Base-by-base conservation (phyloP, 2,888 invertebrate species). In the Smittia aterrima region DNA sequence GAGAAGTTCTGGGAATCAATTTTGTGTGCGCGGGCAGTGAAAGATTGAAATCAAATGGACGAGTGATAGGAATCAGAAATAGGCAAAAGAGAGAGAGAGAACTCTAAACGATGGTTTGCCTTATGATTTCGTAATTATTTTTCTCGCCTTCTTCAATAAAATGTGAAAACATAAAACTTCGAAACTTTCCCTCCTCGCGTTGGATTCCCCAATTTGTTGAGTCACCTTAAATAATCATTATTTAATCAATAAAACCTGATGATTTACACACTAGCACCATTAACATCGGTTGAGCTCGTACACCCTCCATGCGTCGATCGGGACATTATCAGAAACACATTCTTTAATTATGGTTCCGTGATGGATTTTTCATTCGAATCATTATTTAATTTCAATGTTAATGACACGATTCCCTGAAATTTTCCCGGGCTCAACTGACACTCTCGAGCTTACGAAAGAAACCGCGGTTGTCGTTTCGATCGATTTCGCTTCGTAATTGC, bases 161-260 rank as follows among this genome's bases (percentile, higher is more conserved):
- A 32, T 32, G 47, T 13, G 13, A 47, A 47, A 47, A 47, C 47
- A 47, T 47, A 47, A 47, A 47, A 47, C 32, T 47, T 47, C 47
- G 47, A 47, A 47, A 47, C 9, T 58, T 58, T 58, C 24, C 3
- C 53, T 58, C 16, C 58, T 58, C 58, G 24, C 58, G 24, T 58
- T 22, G 22, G 24, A 47, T 16, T 16, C 53, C 18, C 9, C 62
- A 66, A 74, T 74, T 64, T 66, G 74, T 74, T 27, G 74, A 74
- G 74, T 74, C 74, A 74, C 32, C 32, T 64, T 47, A 27, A 66
- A 74, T 74, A 74, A 74, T 74, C 74, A 74, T 74, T 74, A 74
- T 74, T 74, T 74, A 74, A 74, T 74, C 74, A 74, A 74, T 74
- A 74, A 74, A 72, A 72, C 72, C 53, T 74, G 73, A 73, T 73